Evolutionary conservation across 2,797 vertebrate species (phyloP), one percentile per base, ranked within the genome.

Genomic region (Orestias chungarensis): DNA sequence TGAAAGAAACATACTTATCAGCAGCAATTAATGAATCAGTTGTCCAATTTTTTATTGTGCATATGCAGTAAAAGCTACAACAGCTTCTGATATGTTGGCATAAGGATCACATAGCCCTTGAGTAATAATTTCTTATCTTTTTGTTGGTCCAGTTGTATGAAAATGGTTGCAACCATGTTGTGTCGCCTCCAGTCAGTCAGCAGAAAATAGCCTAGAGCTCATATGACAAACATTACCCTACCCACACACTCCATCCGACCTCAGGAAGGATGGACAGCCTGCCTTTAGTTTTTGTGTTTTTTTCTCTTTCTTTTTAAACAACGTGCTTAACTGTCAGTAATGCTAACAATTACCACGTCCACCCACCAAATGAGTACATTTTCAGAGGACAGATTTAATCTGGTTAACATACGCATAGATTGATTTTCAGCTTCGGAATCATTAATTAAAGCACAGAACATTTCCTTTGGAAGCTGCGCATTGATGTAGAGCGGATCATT

Each of bases 401-500:
- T 80, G 84, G 92, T 89, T 91, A 93, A 92, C 90, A 91, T 92
- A 77, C 61, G 79, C 79, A 66, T 69, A 69, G 86, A 93, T 93
- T 93, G 91, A 94, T 93, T 89, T 86, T 87, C 86, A 78, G 87
- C 89, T 89, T 81, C 80, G 40, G 77, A 93, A 92, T 91, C 86
- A 87, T 94, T 93, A 91, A 93, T 94, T 93, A 93, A 90, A 83
- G 83, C 73, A 74, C 23, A n/a, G 79, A 84, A 89, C 89, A 85
- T 92, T 93, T 95, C 91, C 89, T 90, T n/a, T 85, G 85, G 81
- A 88, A 87, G 88, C 85, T 70, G 82, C 90, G 81, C 87, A 80
- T 87, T 92, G 92, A 94, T 86, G 90, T 89, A 92, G 86, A 91
- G 88, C 74, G 79, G 87, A 92, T 93, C 90, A 93, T 93, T 94